These are phyloP conservation scores for Arremon aurantiirostris DNA, from an alignment of 2,797 vertebrate genomes.

Conservation along the genomic window DNA sequence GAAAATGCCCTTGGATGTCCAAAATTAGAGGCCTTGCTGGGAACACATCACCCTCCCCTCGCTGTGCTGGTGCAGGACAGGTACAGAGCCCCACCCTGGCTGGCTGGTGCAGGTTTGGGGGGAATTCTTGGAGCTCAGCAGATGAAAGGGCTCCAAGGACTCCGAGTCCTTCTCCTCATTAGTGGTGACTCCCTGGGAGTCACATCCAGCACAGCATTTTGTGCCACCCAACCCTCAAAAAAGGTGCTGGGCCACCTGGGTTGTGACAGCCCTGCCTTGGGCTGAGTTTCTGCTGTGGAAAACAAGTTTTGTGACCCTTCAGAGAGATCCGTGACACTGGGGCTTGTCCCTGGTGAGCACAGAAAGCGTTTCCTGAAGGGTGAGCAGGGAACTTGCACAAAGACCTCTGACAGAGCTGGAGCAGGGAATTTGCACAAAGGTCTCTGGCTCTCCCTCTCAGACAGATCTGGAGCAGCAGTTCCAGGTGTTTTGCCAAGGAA, in stretches of 20 bases:
- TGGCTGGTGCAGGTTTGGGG: constrained; percentile 1
- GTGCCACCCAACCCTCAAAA: neutral
- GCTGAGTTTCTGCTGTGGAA: neutral
- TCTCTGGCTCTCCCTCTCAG: neutral
- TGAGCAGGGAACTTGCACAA: neutral
- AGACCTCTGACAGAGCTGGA: neutral
- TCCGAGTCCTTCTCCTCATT: neutral
- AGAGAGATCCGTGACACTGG: neutral
- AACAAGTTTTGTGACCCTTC: neutral
- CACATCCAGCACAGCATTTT: neutral
- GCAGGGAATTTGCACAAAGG: neutral
- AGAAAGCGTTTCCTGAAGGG: neutral
- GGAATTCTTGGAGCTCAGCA: constrained; percentile 12
- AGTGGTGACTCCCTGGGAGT: neutral
- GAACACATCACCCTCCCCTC: neutral
- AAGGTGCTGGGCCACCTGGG: neutral
- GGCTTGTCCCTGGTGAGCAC: neutral
- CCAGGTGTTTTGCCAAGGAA: neutral
- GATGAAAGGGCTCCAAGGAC: constrained; percentile 37
- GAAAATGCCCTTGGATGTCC: neutral
- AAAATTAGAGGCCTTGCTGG: constrained; percentile 13
- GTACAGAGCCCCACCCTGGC: constrained; percentile 12
- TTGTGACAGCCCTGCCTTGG: neutral
- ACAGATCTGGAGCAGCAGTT: neutral
- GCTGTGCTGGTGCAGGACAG: neutral